Conservation (phyloP, 2,113 vertebrate species). For the Lepus timidus region DNA sequence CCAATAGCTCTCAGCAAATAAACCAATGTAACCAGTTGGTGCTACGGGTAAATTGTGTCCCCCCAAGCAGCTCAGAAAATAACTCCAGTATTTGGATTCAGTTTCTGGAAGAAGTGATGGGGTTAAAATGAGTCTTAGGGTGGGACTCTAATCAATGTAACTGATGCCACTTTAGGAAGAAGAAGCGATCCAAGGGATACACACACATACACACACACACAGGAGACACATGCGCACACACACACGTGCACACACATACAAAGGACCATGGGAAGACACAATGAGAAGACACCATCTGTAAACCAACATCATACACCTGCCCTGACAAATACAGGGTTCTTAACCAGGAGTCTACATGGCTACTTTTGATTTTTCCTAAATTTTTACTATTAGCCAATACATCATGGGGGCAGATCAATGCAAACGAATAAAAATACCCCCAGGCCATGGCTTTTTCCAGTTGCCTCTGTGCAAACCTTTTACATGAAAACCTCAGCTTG, state of each 20-base stretch:
- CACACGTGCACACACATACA: too few relatives aligned
- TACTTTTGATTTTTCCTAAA: conserved; percentile 56
- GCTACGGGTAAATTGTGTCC: neutral
- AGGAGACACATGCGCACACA: too few relatives aligned
- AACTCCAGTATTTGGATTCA: neutral
- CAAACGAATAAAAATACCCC: conserved; percentile 45
- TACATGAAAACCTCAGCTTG: neutral
- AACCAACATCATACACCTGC: neutral
- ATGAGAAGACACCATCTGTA: neutral
- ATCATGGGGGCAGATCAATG: conserved; percentile 27
- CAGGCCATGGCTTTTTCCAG: neutral
- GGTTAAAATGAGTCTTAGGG: neutral
- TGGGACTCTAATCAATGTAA: neutral
- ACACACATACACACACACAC: too few relatives aligned
- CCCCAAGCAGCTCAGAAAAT: neutral
- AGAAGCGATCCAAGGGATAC: neutral
- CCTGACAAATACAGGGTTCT: conserved; percentile 13
- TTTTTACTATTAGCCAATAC: conserved; percentile 57
- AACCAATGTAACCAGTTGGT: neutral
- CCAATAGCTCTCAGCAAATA: neutral
- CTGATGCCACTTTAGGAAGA: neutral
- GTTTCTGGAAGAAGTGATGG: neutral
- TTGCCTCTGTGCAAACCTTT: neutral
- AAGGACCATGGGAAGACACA: too few relatives aligned
- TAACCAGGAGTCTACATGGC: neutral